A percentile compares a stretch with the other conserved stretches of the same genome.
These are phyloP conservation scores for Hyperoplus lanceolatus DNA, from an alignment of 2,797 vertebrate genomes.

Conservation along the genomic window DNA sequence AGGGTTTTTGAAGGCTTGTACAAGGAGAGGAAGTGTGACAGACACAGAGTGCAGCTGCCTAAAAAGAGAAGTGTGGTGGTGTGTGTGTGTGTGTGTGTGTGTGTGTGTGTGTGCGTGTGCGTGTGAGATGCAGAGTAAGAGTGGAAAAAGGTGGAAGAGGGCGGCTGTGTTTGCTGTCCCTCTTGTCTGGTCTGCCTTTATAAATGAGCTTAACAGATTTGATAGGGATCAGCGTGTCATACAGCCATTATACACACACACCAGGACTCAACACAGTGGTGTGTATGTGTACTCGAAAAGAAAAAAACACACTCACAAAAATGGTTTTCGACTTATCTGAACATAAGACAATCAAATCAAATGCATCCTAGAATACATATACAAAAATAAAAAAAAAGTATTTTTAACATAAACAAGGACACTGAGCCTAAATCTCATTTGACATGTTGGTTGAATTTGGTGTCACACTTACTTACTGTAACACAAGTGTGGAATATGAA, in stretches of 20 bases:
- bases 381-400: conserved; percentile 13
- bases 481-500: conserved; percentile 30
- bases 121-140: background rate
- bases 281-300: conserved; percentile 5
- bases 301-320: conserved; percentile 23
- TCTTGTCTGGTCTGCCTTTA: conserved; percentile 40
- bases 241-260: conserved; percentile 23
- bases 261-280: conserved; percentile 1
- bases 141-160: conserved; percentile 28
- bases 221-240: conserved; percentile 48
- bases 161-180: conserved; percentile 38
- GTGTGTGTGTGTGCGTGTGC: conserved; percentile 6
- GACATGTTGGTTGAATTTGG: conserved; percentile 60
- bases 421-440: conserved; percentile 66
- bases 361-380: conserved; percentile 6
- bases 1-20: conserved; percentile 22
- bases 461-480: conserved; percentile 73
- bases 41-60: conserved; percentile 43
- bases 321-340: conserved; percentile 5
- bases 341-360: conserved; percentile 42
- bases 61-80: conserved; percentile 27
- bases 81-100: conserved; percentile 1
- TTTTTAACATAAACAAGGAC: conserved; percentile 72
- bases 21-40: conserved; percentile 48
- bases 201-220: conserved; percentile 50